Evolutionary conservation across 2,797 vertebrate genomes (phyloP).

Genomic region (Pseudotriccus pelzelni): DNA sequence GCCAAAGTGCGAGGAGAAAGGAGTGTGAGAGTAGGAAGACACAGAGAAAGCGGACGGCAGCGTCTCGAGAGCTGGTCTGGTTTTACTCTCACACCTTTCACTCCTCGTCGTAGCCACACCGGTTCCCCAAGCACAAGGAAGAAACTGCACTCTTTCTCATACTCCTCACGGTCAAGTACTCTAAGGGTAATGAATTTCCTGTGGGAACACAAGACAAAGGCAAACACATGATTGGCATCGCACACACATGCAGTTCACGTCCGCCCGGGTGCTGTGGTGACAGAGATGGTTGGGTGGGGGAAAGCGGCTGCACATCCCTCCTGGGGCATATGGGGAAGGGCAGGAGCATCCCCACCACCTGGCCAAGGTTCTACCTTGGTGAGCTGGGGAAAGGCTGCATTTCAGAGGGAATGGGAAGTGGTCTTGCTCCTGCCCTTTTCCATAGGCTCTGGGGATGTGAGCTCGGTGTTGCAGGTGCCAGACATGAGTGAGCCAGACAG

Average conservation of each 20-base stretch:
- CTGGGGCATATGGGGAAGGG: not conserved
- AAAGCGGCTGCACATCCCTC: slow-evolving; percentile 65
- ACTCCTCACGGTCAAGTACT: slow-evolving; percentile 93
- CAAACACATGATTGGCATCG: slow-evolving; percentile 84
- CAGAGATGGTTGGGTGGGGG: slow-evolving; percentile 70
- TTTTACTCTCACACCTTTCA: slow-evolving; percentile 94
- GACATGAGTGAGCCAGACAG: slow-evolving; percentile 77
- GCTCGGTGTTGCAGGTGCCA: slow-evolving; percentile 70
- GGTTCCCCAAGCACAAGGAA: slow-evolving; percentile 93
- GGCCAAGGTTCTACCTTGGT: accelerated
- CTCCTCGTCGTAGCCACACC: slow-evolving; percentile 89
- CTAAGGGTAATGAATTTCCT: slow-evolving; percentile 93
- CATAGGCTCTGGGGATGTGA: slow-evolving; percentile 71
- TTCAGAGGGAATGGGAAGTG: not conserved
- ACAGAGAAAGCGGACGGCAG: slow-evolving; percentile 81
- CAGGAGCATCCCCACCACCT: not conserved
- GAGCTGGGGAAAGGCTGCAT: not conserved
- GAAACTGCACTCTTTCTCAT: slow-evolving; percentile 94
- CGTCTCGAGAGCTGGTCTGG: slow-evolving; percentile 78
- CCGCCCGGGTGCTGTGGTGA: slow-evolving; percentile 61
- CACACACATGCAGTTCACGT: slow-evolving; percentile 77
- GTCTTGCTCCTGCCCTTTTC: slow-evolving; percentile 67
- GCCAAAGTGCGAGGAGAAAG: slow-evolving; percentile 76
- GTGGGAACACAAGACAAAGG: slow-evolving; percentile 93
- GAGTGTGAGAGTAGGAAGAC: slow-evolving; percentile 82